These are phyloP conservation scores for Ochropacha duplaris DNA, from an alignment of 2,888 invertebrate genomes.

Conservation along the genomic window DNA sequence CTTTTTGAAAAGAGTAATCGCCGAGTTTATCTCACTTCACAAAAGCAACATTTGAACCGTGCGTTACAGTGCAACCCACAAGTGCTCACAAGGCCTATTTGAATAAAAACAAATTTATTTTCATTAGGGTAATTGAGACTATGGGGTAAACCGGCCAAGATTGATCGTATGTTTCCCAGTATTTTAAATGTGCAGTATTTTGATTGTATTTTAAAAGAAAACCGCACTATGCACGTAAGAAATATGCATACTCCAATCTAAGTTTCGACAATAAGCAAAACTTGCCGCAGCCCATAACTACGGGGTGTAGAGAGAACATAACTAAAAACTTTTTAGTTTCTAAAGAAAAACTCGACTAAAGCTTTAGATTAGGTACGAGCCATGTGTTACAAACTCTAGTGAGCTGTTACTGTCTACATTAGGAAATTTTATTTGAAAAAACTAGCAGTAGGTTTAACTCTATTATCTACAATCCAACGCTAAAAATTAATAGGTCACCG, in stretches of 20 bases:
- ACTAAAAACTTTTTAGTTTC: neutral
- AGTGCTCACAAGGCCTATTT: too few species aligned
- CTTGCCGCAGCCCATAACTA: slow-evolving; percentile 12
- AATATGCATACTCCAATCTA: slow-evolving; percentile 32
- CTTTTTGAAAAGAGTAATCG: too few species aligned
- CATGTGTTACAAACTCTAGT: neutral
- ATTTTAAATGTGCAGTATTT: neutral
- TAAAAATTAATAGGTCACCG: too few species aligned
- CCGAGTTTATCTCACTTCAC: too few species aligned
- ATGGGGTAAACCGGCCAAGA: neutral
- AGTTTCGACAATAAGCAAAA: slow-evolving; percentile 26
- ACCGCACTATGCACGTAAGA: slow-evolving; percentile 2
- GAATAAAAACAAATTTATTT: too few species aligned
- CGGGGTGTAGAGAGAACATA: slow-evolving; percentile 1
- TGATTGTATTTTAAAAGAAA: neutral
- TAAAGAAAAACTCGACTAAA: neutral
- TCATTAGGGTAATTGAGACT: too few species aligned
- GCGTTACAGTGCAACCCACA: too few species aligned
- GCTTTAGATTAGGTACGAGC: neutral
- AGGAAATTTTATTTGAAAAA: neutral
- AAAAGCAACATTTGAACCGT: too few species aligned
- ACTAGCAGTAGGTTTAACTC: neutral
- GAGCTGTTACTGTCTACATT: neutral
- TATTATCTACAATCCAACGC: too few species aligned
- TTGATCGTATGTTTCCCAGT: too few species aligned